Conservation (phyloP, 2,113 vertebrate species). For the Nanorana parkeri region DNA sequence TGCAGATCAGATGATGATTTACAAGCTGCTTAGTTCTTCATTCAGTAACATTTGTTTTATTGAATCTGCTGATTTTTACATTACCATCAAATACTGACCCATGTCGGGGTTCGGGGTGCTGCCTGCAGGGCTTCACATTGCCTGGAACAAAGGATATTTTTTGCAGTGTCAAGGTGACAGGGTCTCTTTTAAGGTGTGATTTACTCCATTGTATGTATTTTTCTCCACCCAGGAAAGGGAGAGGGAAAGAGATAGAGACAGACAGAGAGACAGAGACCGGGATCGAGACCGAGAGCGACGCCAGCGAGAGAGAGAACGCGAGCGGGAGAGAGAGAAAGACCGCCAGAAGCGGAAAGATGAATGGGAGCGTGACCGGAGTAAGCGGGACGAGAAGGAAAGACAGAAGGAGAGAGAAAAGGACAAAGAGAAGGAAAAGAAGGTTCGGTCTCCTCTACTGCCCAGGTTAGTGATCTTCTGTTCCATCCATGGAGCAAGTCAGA, state of each 20-base stretch:
- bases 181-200: too few species aligned
- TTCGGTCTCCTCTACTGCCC: conserved; percentile 83
- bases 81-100: too few species aligned
- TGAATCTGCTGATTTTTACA: too few species aligned
- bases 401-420: conserved; percentile 86
- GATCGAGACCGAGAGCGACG: conserved; percentile 89
- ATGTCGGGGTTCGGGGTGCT: too few species aligned
- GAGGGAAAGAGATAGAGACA: conserved; percentile 59
- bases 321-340: conserved; percentile 92
- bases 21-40: too few species aligned
- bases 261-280: conserved; percentile 77
- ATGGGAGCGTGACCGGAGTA: conserved; percentile 77
- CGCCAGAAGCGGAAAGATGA: conserved; percentile 84
- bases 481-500: too few species aligned
- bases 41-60: too few species aligned
- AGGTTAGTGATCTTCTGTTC: conserved; percentile 72
- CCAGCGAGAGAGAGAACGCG: conserved; percentile 87
- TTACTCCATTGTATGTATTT: not conserved
- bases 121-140: too few species aligned
- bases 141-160: too few species aligned
- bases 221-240: conserved; percentile 4
- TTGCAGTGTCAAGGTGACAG: too few species aligned
- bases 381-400: conserved; percentile 78
- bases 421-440: conserved; percentile 91
- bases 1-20: too few species aligned